Conservation (phyloP, 2,888 invertebrate genomes). For the Spodoptera littoralis region DNA sequence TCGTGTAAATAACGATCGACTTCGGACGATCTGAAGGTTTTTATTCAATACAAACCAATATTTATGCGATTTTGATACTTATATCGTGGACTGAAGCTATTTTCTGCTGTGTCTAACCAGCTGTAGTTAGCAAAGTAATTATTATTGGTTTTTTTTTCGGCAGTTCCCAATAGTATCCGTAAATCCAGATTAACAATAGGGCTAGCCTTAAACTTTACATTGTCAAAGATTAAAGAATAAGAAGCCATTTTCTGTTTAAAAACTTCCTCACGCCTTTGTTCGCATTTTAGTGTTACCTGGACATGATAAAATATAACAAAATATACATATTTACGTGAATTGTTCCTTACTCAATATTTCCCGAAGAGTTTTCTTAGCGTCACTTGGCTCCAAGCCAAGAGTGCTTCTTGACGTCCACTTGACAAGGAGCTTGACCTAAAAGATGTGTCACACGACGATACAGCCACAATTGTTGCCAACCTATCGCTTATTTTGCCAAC, state of each 20-base stretch:
- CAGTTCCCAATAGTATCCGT: too few species aligned
- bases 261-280: too few species aligned
- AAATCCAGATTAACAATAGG: too few species aligned
- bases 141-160: too few species aligned
- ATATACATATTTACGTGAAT: slow-evolving; percentile 49
- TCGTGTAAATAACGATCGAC: slow-evolving; percentile 29
- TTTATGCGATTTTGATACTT: too few species aligned
- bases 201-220: too few species aligned
- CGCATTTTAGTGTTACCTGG: not conserved
- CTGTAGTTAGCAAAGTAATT: too few species aligned
- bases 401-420: slow-evolving; percentile 79
- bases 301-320: slow-evolving; percentile 9
- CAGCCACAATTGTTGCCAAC: slow-evolving; percentile 49
- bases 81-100: too few species aligned
- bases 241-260: too few species aligned
- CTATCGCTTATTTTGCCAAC: slow-evolving; percentile 13
- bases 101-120: too few species aligned
- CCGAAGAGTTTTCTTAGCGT: slow-evolving; percentile 69
- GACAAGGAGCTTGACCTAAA: slow-evolving; percentile 83
- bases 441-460: slow-evolving; percentile 69
- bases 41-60: too few species aligned
- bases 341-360: slow-evolving; percentile 72
- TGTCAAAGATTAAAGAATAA: too few species aligned
- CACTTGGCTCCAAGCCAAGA: slow-evolving; percentile 78
- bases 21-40: not conserved